These are phyloP conservation scores for Dasyurus viverrinus DNA, from an alignment of 2,113 vertebrate species.

Conservation along the genomic window DNA sequence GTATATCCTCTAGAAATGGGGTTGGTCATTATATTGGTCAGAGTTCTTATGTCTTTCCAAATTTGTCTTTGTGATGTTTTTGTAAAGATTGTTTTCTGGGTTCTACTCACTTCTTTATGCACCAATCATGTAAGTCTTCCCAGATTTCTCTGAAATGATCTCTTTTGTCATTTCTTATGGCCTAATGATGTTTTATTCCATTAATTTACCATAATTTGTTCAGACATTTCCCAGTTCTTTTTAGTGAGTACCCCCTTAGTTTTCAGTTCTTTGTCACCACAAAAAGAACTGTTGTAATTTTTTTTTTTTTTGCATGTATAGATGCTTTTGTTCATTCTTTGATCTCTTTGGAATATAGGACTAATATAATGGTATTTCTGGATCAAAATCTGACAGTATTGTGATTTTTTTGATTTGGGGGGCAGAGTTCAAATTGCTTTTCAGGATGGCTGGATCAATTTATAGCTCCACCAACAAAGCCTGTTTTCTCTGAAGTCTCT, in stretches of 20 bases:
- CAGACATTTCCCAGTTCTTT: neutral
- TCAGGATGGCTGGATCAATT: neutral
- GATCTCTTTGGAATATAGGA: neutral
- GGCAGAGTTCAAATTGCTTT: neutral
- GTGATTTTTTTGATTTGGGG: neutral
- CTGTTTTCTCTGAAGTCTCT: neutral
- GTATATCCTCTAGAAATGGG: neutral
- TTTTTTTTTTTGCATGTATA: neutral
- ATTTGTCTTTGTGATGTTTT: neutral
- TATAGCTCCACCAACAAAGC: neutral
- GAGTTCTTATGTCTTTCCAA: neutral
- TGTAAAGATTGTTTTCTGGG: neutral
- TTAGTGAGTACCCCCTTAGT: neutral
- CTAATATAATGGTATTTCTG: neutral
- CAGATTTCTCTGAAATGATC: neutral
- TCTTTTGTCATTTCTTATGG: neutral
- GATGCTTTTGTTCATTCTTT: neutral
- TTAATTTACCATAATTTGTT: neutral
- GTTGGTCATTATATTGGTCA: neutral
- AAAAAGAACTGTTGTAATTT: neutral
- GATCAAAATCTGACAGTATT: neutral
- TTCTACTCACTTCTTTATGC: neutral
- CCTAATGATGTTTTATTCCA: neutral
- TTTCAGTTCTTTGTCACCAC: neutral
- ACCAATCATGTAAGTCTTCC: neutral